phyloP scores from a whole-genome alignment of 2,113 vertebrate species.

The Apistogramma diplotaenia region DNA sequence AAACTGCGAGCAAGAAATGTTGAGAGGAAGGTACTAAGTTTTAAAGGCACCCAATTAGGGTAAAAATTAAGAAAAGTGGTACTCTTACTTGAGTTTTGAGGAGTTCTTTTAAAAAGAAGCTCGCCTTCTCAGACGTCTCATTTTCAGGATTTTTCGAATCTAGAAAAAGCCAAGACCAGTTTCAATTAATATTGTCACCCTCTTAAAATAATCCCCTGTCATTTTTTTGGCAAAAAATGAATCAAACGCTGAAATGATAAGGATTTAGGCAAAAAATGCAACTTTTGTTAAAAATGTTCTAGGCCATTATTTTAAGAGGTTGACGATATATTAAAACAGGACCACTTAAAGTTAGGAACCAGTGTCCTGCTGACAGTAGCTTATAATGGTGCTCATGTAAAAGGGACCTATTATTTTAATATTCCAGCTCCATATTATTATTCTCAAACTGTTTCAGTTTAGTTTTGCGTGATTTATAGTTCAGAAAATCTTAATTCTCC shows the following conservation, averaged over 20 bases:
- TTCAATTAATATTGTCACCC: not conserved
- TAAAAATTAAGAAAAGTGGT: not conserved
- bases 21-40: slow-evolving; percentile 68
- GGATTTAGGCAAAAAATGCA: too few species aligned
- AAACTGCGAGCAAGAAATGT: slow-evolving; percentile 75
- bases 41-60: not conserved
- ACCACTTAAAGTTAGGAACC: not conserved
- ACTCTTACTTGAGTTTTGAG: not conserved
- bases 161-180: not conserved
- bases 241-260: too few species aligned
- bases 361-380: not conserved
- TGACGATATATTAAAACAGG: too few species aligned
- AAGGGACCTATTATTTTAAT: not conserved
- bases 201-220: too few species aligned
- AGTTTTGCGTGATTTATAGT: too few species aligned
- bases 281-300: too few species aligned
- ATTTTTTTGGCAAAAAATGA: too few species aligned
- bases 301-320: too few species aligned
- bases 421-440: not conserved
- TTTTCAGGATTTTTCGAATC: not conserved
- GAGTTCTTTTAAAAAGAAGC: not conserved
- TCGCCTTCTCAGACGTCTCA: not conserved
- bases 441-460: too few species aligned
- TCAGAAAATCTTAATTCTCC: too few species aligned
- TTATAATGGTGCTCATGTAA: not conserved